phyloP scores from a whole-genome alignment of 2,797 vertebrate genomes.

The Schizothorax lantsangensis region DNA sequence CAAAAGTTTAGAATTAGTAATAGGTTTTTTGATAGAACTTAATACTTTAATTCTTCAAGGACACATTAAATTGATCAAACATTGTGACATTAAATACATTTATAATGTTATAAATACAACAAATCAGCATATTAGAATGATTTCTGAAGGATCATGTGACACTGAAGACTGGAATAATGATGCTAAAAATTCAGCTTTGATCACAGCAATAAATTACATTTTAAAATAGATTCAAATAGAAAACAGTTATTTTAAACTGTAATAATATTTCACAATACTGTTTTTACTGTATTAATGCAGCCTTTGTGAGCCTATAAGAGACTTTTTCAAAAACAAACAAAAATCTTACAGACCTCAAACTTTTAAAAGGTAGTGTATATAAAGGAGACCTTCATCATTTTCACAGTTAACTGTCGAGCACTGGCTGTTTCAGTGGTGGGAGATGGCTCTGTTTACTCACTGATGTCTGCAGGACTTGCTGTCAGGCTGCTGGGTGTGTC shows the following conservation, averaged over 20 bases:
- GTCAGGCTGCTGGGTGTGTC: slow-evolving; percentile 95
- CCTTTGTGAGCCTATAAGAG: neutral
- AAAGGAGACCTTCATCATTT: neutral
- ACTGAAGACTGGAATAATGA: neutral
- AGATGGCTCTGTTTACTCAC: neutral
- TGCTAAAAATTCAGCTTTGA: neutral
- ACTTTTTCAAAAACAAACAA: neutral
- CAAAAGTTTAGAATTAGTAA: neutral
- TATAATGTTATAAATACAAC: neutral
- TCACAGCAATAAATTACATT: neutral
- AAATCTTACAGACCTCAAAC: neutral
- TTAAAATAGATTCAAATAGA: neutral
- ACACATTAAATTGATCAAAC: neutral
- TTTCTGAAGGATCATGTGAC: neutral
- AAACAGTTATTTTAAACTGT: neutral
- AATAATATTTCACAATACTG: neutral
- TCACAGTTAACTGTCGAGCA: neutral
- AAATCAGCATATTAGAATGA: neutral
- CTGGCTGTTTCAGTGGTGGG: neutral
- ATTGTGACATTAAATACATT: neutral
- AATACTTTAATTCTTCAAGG: neutral
- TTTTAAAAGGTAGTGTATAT: neutral
- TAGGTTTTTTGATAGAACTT: neutral
- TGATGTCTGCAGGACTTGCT: slow-evolving; percentile 85
- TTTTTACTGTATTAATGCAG: neutral